These are phyloP conservation scores for Monopis laevigella DNA, from an alignment of 2,888 invertebrate species.

Conservation along the genomic window DNA sequence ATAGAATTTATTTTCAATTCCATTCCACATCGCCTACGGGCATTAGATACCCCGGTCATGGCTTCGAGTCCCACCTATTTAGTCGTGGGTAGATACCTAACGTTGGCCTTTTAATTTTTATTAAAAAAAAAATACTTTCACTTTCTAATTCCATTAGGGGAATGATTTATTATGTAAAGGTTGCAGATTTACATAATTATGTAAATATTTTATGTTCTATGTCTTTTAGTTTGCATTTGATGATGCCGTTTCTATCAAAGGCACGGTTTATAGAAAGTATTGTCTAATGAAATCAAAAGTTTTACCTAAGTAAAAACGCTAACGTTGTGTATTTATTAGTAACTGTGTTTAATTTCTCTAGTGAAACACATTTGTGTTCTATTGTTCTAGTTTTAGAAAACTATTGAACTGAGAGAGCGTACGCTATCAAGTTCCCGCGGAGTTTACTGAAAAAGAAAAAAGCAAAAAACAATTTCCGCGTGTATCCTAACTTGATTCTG, in stretches of 20 bases:
- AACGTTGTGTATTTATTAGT: no score
- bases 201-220: constrained; percentile 35
- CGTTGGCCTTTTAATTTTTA: no score
- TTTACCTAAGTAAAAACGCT: no score
- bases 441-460: constrained; percentile 27
- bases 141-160: constrained; percentile 1
- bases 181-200: constrained; percentile 42
- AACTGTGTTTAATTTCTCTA: no score
- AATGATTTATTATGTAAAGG: constrained; percentile 4
- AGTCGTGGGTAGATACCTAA: constrained; percentile 6
- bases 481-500: constrained; percentile 54
- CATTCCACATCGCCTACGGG: constrained; percentile 4
- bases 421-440: not conserved
- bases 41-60: constrained; percentile 9
- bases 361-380: no score
- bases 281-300: not conserved
- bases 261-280: constrained; percentile 3
- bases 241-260: constrained; percentile 1
- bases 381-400: not conserved
- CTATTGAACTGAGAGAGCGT: not conserved
- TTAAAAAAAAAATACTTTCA: constrained; percentile 1
- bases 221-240: constrained; percentile 2
- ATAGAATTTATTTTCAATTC: constrained; percentile 11
- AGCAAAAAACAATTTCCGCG: constrained; percentile 53
- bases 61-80: constrained; percentile 6